Base-by-base conservation (phyloP, 2,888 invertebrate genomes). In the Dichetophora obliterata region DNA sequence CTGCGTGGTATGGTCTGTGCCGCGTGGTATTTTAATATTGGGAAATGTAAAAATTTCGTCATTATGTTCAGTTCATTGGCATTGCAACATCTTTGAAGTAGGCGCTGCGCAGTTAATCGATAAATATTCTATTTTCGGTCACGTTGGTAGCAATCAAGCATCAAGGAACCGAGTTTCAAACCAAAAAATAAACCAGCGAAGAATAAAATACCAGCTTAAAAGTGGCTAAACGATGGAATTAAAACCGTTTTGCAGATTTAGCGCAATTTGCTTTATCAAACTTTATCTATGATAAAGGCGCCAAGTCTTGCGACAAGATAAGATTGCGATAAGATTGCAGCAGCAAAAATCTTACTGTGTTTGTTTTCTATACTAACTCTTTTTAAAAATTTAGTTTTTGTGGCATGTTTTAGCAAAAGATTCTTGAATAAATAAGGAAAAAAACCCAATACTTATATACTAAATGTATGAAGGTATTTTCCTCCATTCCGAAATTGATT, bases 121-220 rank as follows among this genome's bases (percentile, higher is more conserved):
- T 66, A 66, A 66, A 66, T 66, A 43, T 65, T 65, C 66, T 66
- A 66, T 66, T 66, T 66, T 66, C 22, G 22, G 16, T 37, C 19
- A 37, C 66, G 43, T 16, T 27, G 19, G 24, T 24, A 19, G 57
- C 43, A 43, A 43, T 43, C 43, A 43, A 43, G 43, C 43, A 43
- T 43, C 43, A 43, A 11, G 43, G 43, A n/a, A n/a, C n/a, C n/a
- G n/a, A n/a, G n/a, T n/a, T 43, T 11, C 3, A 0, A 14, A 43
- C 11, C 43, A 1, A 43, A 43, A 43, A 14, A 11, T 14, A 43
- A 43, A 43, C 11, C 43, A 11, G 6, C 43, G 14, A 6, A 43
- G 43, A 43, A 43, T 43, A 11, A 8, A 31, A 19, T 3, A 27
- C 6, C 22, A 59, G 57, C 9, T 11, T 2, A 59, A 31, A 14